Percentiles rank a stretch among this genome's conserved stretches.
These are phyloP conservation scores for Indicator indicator DNA, from an alignment of 2,113 vertebrate species.

Conservation along the genomic window DNA sequence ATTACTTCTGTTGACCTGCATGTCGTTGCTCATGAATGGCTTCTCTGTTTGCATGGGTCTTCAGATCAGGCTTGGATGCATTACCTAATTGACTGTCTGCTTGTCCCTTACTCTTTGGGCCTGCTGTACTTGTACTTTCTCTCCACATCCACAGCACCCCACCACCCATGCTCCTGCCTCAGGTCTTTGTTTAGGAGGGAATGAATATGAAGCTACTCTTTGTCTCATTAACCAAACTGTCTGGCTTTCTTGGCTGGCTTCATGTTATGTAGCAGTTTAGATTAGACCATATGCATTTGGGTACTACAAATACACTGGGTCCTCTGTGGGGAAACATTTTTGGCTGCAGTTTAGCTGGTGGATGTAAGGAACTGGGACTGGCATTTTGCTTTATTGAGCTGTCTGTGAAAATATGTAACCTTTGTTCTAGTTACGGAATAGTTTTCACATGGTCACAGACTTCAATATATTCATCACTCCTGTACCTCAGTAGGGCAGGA, in stretches of 20 bases:
- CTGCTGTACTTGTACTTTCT: not conserved
- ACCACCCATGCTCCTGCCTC: not conserved
- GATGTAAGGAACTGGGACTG: not conserved
- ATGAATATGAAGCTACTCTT: conserved; percentile 22
- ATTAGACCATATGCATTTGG: conserved; percentile 2
- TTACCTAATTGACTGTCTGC: conserved; percentile 36
- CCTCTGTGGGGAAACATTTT: conserved; percentile 7
- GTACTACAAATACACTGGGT: conserved; percentile 6
- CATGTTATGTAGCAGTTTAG: conserved; percentile 35
- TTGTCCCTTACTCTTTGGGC: conserved; percentile 27
- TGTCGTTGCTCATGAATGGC: conserved; percentile 34
- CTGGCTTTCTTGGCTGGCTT: conserved; percentile 40
- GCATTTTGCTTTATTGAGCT: not conserved
- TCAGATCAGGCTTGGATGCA: conserved; percentile 25
- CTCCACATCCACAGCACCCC: no score
- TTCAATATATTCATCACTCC: not conserved
- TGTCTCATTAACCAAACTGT: conserved; percentile 48
- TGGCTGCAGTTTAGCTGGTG: not conserved
- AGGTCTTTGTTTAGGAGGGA: conserved; percentile 32
- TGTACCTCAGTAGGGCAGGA: not conserved
- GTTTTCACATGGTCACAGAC: not conserved
- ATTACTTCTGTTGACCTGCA: conserved; percentile 29
- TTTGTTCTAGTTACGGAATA: not conserved
- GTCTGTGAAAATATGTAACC: conserved; percentile 6
- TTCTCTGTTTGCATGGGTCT: conserved; percentile 36